Conservation (phyloP, 1,140 invertebrate genomes). For the Zaprionus africanus region DNA sequence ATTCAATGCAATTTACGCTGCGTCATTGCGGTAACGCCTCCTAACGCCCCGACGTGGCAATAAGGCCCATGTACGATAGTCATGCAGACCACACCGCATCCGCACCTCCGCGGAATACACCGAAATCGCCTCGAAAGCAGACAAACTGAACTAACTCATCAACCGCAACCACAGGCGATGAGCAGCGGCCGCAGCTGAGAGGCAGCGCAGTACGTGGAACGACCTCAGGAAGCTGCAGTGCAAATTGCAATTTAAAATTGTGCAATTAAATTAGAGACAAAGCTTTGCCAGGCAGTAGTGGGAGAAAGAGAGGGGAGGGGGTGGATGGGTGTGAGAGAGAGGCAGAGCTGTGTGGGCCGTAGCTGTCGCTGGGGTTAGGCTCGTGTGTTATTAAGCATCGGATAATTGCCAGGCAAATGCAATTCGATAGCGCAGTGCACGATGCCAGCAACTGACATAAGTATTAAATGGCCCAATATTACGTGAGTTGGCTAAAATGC, state of each 20-base stretch:
- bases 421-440: constrained; percentile 46
- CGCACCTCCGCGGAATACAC: neutral
- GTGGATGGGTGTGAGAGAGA: no score
- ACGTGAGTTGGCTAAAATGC: constrained; percentile 25
- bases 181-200: neutral
- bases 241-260: constrained; percentile 57
- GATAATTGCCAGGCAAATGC: constrained; percentile 62
- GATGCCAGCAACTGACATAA: constrained; percentile 31
- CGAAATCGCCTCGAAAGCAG: constrained; percentile 15
- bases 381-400: constrained; percentile 53
- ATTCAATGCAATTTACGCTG: constrained; percentile 61
- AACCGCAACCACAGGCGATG: constrained; percentile 45
- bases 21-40: constrained; percentile 69
- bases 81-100: neutral
- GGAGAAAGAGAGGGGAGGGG: neutral
- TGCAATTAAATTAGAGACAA: constrained; percentile 61
- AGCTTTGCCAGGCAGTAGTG: neutral
- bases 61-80: neutral
- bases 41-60: neutral
- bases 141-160: constrained; percentile 26
- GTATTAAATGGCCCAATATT: constrained; percentile 48
- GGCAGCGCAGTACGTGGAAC: constrained; percentile 17
- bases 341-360: neutral
- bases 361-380: constrained; percentile 53
- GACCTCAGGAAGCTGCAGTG: constrained; percentile 48